These are phyloP conservation scores for Myanophis thanlyinensis DNA, from an alignment of 2,113 vertebrate genomes.

Conservation along the genomic window DNA sequence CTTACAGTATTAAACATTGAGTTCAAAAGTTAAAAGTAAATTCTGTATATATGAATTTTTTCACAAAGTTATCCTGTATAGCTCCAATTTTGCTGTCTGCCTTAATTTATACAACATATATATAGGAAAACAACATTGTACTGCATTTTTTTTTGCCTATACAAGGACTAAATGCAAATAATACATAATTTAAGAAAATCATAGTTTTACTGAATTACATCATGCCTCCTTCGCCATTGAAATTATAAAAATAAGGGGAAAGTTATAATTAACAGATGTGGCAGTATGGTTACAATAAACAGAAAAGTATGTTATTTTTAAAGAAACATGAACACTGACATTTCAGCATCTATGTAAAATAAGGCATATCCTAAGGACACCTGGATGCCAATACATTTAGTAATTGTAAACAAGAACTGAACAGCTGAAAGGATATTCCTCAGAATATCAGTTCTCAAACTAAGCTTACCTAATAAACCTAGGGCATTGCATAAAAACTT, in stretches of 20 bases:
- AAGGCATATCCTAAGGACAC: not conserved
- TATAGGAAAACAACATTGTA: not conserved
- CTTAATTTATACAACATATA: not conserved
- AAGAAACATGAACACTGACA: not conserved
- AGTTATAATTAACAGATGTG: not conserved
- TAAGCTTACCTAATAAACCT: not conserved
- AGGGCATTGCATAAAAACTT: not conserved
- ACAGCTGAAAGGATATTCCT: not conserved
- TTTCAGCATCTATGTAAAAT: not conserved
- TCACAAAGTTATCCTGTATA: not conserved
- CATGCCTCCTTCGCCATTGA: not conserved
- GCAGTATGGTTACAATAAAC: not conserved
- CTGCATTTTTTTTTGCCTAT: not conserved
- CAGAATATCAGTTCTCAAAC: not conserved
- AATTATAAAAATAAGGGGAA: not conserved
- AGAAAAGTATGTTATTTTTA: not conserved
- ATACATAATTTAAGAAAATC: not conserved
- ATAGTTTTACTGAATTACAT: not conserved
- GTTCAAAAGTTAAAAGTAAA: not conserved
- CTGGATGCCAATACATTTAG: not conserved
- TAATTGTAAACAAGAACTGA: not conserved
- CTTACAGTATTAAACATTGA: not conserved
- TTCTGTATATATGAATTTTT: not conserved
- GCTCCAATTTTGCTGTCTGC: not conserved
- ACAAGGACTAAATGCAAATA: not conserved